Evolutionary conservation across 2,888 invertebrate species (phyloP).

Genomic region (Nebria salina): DNA sequence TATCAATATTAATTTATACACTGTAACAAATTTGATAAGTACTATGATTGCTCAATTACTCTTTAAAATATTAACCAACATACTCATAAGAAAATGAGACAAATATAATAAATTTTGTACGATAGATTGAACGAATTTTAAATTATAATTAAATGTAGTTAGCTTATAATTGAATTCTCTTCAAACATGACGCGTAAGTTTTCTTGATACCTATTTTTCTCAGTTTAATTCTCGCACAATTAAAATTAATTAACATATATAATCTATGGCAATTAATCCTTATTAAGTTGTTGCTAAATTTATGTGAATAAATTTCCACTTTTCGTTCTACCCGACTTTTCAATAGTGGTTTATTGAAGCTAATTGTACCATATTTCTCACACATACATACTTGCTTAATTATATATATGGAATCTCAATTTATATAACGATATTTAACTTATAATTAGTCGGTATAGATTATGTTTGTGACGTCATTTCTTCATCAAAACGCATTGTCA

Average conservation of each 20-base stretch:
- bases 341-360: not conserved
- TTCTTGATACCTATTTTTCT: not conserved
- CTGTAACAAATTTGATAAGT: not conserved
- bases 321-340: not conserved
- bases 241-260: not conserved
- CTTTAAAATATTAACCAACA: too few species aligned
- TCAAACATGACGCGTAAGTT: not conserved
- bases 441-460: not conserved
- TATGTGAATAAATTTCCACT: too few species aligned
- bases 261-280: too few species aligned
- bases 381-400: not conserved
- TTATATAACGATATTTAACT: not conserved
- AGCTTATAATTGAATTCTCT: not conserved
- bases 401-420: not conserved
- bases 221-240: not conserved
- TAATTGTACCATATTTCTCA: not conserved
- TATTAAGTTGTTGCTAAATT: too few species aligned
- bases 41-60: too few species aligned
- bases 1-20: conserved; percentile 20
- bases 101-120: too few species aligned
- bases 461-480: not conserved
- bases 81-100: too few species aligned
- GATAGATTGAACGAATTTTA: too few species aligned
- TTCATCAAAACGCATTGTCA: not conserved
- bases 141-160: too few species aligned